Evolutionary conservation across 2,888 invertebrate species (phyloP), one percentile per base, ranked within the genome.

Genomic region (Campoplex nolae): DNA sequence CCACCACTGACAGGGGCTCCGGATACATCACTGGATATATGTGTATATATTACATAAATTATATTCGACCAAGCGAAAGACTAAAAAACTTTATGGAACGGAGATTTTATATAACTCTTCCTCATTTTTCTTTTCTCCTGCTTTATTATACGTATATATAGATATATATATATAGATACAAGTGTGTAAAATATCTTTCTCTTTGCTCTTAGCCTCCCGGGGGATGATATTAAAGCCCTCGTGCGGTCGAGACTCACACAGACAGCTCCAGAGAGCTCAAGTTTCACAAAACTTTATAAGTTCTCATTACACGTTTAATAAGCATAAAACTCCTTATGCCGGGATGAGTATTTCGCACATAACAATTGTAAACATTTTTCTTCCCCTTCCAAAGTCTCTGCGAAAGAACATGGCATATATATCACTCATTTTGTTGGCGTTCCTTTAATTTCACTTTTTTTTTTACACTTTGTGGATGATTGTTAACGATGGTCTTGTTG

Each of bases 271-370:
- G 23, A 62, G 71, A 71, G 58, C 78, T 78, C 62, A 56, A 80
- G 79, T 83, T 83, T 58, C 76, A 56, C 32, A 62, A 74, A 79
- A 83, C 80, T 76, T 65, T 77, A 56, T 48, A 80, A 86, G 83
- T 86, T 86, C 86, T 83, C 83, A 80, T 86, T 86, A 83, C 79
- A 86, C 83, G 79, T 83, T 83, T 83, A 86, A 86, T 86, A 86
- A 86, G 83, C 83, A 76, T 80, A 86, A 86, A 83, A 71, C 58
- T 80, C 80, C 54, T 70, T 45, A 32, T 54, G 75, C 79, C 42
- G 9, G n/a, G 32, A 74, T 62, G 74, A 62, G 70, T 75, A 76
- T 86, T 83, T 71, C 56, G 51, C 48, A 48, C 86, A 70, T 83
- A 54, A 83, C 70, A 83, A 83, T 83, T 80, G 83, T 54, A 48